Evolutionary conservation across 2,888 invertebrate species (phyloP), one percentile per base, ranked within the genome.

Genomic region (Magallana nippona): DNA sequence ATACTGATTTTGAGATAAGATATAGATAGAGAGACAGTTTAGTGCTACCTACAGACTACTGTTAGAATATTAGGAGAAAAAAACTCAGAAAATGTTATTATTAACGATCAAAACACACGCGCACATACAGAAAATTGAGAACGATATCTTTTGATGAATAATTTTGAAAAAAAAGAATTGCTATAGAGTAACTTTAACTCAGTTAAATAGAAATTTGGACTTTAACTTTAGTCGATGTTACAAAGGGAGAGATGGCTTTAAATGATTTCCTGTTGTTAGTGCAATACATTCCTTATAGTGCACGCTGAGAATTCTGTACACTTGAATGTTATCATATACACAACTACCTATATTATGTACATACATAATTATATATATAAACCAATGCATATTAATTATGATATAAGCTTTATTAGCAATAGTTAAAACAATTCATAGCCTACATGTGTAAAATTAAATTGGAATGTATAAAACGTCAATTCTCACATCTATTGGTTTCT

Each of bases 361-460:
- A 32, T 22, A 27, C 44, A 78, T 78, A 44, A 32, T 32, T 78
- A 78, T 78, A 71, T 77, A 55, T 78, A 55, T 56, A 56, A 79
- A 79, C 27, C 79, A 79, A 79, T 79, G 57, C 79, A 55, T 55
- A 78, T 78, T 78, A 79, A 79, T 79, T 56, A 27, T 57, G 55
- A 56, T 56, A 56, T 22, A 79, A 79, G 79, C 79, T 79, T 79
- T 79, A 79, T 79, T 79, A 79, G 79, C 79, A 79, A 79, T 79
- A 56, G 55, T 56, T 79, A 79, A 79, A 57, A 56, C 56, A 79
- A 79, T 57, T 44, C 55, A 79, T 22, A 63, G 63, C 63, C 63
- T 63, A 63, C 63, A 63, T 10, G 63, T 63, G 79, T 58, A 17
- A 57, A 56, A 57, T 56, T 56, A 57, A 19, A 79, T 22, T 55